Conservation (phyloP, 2,113 vertebrate species). For the Charadrius vociferus region DNA sequence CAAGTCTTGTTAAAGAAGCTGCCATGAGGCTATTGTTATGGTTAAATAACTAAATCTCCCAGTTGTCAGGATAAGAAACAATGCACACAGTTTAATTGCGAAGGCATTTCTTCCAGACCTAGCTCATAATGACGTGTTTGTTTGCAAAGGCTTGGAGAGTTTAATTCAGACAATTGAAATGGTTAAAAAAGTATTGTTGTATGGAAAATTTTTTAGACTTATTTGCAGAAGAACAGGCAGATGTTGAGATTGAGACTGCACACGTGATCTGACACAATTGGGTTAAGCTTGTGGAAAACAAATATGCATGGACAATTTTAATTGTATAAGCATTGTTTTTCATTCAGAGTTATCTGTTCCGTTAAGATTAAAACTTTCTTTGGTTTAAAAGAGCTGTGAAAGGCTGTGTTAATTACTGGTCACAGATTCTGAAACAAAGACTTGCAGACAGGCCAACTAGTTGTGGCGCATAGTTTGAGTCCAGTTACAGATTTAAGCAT, state of each 20-base stretch:
- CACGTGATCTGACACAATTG: neutral
- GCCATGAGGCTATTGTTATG: neutral
- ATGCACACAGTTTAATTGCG: neutral
- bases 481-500: neutral
- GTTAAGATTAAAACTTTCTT: neutral
- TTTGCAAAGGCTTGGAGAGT: neutral
- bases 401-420: neutral
- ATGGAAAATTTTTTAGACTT: neutral
- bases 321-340: neutral
- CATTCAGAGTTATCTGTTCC: neutral
- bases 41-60: neutral
- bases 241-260: neutral
- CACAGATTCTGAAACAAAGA: neutral
- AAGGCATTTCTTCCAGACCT: neutral
- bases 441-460: neutral
- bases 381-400: neutral
- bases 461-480: neutral
- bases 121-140: neutral
- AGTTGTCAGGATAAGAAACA: neutral
- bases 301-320: neutral
- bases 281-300: neutral
- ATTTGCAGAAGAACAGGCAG: neutral
- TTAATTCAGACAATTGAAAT: neutral
- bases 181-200: neutral
- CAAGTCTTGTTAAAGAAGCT: neutral